Conservation (phyloP, 2,797 vertebrate genomes). For the Fundulus diaphanus region DNA sequence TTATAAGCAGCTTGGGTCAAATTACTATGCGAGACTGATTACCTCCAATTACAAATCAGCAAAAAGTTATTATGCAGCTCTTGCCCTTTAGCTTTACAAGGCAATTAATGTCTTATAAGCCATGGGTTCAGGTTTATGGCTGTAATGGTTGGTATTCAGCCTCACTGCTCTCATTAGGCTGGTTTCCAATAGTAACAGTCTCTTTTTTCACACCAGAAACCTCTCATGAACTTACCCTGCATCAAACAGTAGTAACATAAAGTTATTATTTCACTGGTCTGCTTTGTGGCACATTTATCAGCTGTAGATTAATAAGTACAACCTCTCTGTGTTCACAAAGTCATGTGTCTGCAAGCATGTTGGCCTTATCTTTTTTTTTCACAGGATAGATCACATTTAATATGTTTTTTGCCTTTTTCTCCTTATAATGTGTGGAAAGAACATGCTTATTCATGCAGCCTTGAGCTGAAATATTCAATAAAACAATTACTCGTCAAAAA, state of each 20-base stretch:
- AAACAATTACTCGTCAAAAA: constrained; percentile 7
- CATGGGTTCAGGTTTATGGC: background rate
- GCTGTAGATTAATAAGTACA: constrained; percentile 3
- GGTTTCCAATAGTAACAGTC: constrained; percentile 18
- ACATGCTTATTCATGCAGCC: background rate
- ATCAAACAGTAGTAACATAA: constrained; percentile 3
- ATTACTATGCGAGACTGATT: background rate
- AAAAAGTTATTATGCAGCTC: background rate
- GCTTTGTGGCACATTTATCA: constrained; percentile 2
- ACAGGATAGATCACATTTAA: background rate
- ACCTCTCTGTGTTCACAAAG: background rate
- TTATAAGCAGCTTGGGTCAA: constrained; percentile 4
- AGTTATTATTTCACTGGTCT: background rate
- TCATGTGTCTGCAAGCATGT: background rate
- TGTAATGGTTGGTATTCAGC: constrained; percentile 8
- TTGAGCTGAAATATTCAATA: constrained; percentile 19
- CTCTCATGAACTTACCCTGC: background rate
- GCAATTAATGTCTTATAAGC: background rate
- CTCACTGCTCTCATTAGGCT: constrained; percentile 20
- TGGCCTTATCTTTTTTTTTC: background rate
- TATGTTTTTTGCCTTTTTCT: background rate
- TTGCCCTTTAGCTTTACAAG: constrained; percentile 8
- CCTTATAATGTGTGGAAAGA: background rate
- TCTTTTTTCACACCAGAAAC: constrained; percentile 3
- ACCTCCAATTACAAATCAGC: background rate